Base-by-base conservation (phyloP, 2,797 vertebrate species). In the Remorina albescens region DNA sequence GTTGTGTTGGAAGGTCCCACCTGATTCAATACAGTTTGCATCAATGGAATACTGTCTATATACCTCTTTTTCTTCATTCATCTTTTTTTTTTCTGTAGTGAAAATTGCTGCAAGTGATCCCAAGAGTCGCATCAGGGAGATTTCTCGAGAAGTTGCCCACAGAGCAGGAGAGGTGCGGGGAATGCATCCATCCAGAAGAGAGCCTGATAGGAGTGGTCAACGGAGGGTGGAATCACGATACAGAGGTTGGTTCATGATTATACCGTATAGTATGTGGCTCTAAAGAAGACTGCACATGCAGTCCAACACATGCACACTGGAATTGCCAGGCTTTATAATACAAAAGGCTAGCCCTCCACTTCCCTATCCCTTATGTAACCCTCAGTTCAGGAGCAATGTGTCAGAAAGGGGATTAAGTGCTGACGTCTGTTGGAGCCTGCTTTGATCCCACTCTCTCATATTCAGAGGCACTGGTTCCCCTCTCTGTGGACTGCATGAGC, bases 91-190 rank as follows among this genome's bases (percentile, higher is more conserved):
- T 81, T 70, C 66, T n/a, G 9, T 61, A 99, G 97, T 93, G 75
- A 97, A 96, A 91, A 78, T 93, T 26, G 87, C 71, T 65, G 77
- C 89, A 68, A 84, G 23, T 0, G 96, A 97, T 68, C 94, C 95
- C 28, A 97, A 92, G 74, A 95, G 93, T 80, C 95, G 91, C 50
- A 57, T 96, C 0, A 95, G 92, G 87, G 97, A 98, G 23, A 86
- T 98, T 79, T 97, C 96, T 64, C 94, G 92, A 85, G 98, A 98
- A 84, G 96, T 94, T 59, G 95, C 96, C 65, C 95, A 96, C 74
- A 95, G 90, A 89, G 96, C 94, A 13, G 91, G 87, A 64, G 95
- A 96, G 66, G 85, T 94, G 85, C 96, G 92, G 75, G 95, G 64
- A 74, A 78, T 84, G 63, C 90, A 95, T 62, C 88, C 92, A 23